A percentile compares a stretch with the other conserved stretches of the same genome.
phyloP scores from a whole-genome alignment of 2,113 vertebrate species.

The Pipra filicauda region DNA sequence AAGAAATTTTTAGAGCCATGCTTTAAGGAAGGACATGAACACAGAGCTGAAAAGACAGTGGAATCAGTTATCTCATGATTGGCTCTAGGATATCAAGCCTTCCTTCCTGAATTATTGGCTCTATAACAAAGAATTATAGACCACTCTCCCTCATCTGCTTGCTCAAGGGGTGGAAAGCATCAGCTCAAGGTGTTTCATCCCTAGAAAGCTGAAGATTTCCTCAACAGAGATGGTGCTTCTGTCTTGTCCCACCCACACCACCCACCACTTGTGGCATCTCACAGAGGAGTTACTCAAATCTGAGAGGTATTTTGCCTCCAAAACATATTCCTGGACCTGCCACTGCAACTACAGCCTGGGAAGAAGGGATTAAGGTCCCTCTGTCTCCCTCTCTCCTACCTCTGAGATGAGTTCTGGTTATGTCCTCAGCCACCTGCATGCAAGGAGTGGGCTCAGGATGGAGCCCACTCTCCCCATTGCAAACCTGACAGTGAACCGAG shows the following conservation, averaged over 20 bases:
- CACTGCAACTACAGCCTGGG: neutral
- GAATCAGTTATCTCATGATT: neutral
- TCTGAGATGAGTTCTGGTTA: neutral
- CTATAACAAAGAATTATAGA: neutral
- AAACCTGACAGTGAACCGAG: neutral
- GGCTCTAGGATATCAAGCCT: neutral
- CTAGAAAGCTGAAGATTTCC: neutral
- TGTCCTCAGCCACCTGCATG: neutral
- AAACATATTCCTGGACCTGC: neutral
- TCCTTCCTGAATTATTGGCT: neutral
- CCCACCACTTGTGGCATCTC: neutral
- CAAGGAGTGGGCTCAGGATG: neutral
- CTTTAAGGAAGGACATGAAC: neutral
- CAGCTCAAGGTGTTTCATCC: neutral
- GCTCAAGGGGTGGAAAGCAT: neutral
- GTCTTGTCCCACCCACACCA: neutral
- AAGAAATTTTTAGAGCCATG: neutral
- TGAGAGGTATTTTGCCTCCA: neutral
- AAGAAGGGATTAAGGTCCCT: neutral
- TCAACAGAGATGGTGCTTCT: neutral
- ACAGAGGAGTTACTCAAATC: neutral
- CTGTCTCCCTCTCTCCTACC: neutral
- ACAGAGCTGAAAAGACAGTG: neutral
- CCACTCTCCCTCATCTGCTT: neutral
- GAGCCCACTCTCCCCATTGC: accelerated